Conservation (phyloP, 2,797 vertebrate genomes). For the Hippocampus kuda region DNA sequence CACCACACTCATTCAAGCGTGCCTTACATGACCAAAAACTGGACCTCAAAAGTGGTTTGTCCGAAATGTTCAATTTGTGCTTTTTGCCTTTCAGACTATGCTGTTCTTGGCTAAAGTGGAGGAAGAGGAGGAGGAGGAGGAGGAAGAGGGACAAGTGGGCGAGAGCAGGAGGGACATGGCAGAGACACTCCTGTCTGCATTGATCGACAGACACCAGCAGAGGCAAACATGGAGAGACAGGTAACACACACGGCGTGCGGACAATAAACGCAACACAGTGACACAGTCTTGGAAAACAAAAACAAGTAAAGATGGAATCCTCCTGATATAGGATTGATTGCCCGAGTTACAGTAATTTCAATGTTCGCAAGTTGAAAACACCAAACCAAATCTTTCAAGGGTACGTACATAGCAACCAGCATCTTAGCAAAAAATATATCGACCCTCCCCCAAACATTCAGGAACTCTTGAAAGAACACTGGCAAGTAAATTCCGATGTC, state of each 20-base stretch:
- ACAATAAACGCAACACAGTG: neutral
- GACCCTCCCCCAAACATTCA: too few species aligned
- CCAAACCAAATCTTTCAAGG: too few species aligned
- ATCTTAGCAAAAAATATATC: too few species aligned
- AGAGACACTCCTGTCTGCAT: slow-evolving; percentile 68
- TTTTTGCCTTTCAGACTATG: slow-evolving; percentile 74
- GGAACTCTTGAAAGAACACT: too few species aligned
- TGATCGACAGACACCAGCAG: slow-evolving; percentile 79
- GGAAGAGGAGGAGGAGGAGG: slow-evolving; percentile 26
- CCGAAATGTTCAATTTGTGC: neutral
- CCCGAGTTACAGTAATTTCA: too few species aligned
- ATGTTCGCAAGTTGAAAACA: too few species aligned
- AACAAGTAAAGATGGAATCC: too few species aligned
- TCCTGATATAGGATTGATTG: too few species aligned
- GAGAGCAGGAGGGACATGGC: slow-evolving; percentile 76
- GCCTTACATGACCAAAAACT: too few species aligned
- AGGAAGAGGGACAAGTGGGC: slow-evolving; percentile 47
- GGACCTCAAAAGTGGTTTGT: neutral
- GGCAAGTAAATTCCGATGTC: too few species aligned
- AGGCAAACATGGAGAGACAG: slow-evolving; percentile 86
- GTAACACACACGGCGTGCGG: slow-evolving; percentile 57
- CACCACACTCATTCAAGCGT: too few species aligned
- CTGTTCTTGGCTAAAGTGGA: slow-evolving; percentile 75
- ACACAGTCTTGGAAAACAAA: neutral
- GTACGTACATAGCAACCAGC: too few species aligned